Conservation (phyloP, 2,113 vertebrate genomes). For the Gymnarchus niloticus region DNA sequence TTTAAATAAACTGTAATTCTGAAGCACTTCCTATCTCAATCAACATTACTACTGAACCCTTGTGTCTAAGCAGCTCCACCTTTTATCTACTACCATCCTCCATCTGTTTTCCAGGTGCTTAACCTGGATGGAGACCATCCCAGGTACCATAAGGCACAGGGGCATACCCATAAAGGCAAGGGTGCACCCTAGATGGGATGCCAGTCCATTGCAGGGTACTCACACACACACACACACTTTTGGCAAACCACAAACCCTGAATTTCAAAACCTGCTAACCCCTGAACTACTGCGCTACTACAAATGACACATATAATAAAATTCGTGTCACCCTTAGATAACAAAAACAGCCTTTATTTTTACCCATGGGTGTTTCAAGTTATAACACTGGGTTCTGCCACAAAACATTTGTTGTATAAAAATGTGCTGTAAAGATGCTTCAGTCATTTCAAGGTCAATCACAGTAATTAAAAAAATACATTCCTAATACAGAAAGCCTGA, state of each 20-base stretch:
- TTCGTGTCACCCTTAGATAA: neutral
- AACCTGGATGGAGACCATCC: too few relatives aligned
- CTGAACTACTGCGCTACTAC: neutral
- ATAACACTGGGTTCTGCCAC: neutral
- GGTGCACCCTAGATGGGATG: too few relatives aligned
- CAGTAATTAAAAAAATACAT: neutral
- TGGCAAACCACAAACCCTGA: neutral
- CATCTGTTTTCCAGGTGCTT: too few relatives aligned
- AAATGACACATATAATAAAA: neutral
- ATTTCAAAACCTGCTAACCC: neutral
- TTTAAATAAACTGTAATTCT: too few relatives aligned
- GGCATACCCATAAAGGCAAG: too few relatives aligned
- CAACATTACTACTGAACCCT: too few relatives aligned
- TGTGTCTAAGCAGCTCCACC: too few relatives aligned
- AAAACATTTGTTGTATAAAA: slow-evolving; percentile 8
- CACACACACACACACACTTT: too few relatives aligned
- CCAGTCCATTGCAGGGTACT: too few relatives aligned
- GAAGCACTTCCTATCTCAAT: too few relatives aligned
- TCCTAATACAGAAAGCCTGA: neutral
- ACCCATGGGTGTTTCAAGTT: neutral
- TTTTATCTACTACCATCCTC: too few relatives aligned
- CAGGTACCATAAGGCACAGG: too few relatives aligned
- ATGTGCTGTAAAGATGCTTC: neutral
- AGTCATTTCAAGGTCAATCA: slow-evolving; percentile 1
- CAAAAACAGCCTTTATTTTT: neutral